Conservation (phyloP, 2,113 vertebrate species). For the Sceloporus undulatus region DNA sequence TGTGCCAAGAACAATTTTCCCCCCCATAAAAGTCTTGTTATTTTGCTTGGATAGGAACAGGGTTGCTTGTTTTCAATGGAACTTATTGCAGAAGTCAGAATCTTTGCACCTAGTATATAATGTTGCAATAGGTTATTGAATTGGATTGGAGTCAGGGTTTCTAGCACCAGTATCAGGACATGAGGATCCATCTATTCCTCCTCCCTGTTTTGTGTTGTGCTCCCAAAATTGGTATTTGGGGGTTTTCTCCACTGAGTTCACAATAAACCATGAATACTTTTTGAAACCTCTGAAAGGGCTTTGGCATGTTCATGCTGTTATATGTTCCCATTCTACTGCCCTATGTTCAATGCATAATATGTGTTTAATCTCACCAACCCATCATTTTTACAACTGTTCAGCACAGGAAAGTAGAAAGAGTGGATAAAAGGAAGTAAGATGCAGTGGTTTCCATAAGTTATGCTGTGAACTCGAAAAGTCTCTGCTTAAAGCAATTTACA, state of each 20-base stretch:
- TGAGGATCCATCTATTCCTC: no score
- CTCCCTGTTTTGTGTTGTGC: neutral
- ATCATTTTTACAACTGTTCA: no score
- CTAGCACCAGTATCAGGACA: neutral
- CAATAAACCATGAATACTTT: neutral
- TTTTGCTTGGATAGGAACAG: neutral
- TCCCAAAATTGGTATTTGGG: neutral
- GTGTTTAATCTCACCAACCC: no score
- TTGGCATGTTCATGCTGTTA: neutral
- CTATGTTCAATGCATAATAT: no score
- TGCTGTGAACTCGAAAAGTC: neutral
- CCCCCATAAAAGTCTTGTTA: neutral
- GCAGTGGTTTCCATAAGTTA: no score
- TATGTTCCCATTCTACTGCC: no score
- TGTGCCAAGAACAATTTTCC: constrained; percentile 29
- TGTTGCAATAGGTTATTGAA: neutral
- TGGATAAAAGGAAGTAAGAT: neutral
- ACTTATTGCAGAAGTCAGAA: neutral
- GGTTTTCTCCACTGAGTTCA: neutral
- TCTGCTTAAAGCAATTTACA: neutral
- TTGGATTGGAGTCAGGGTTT: neutral
- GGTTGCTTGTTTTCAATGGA: constrained; percentile 31
- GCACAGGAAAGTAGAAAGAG: neutral
- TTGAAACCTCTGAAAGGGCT: neutral
- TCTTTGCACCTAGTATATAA: constrained; percentile 8